Evolutionary conservation across 1,140 invertebrate species (phyloP), one percentile per base, ranked within the genome.

Genomic region (Melanaphis sacchari): DNA sequence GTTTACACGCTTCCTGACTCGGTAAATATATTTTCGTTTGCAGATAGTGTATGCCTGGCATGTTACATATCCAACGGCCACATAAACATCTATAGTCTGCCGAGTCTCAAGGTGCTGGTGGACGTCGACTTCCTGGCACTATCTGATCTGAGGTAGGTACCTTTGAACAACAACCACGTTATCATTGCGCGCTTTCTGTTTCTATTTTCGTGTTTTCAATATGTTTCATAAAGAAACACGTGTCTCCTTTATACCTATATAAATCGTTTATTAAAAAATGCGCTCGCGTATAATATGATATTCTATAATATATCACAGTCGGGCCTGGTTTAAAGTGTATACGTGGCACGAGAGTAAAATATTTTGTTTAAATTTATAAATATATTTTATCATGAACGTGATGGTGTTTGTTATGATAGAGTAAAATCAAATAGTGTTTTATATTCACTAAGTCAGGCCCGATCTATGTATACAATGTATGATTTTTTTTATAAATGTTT

Each of bases 51-150:
- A 94, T 99, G 98, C 95, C 96, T 99, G 94, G 97, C 98, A 91
- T 98, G 98, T 95, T 99, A 99, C 96, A 96, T 99, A 94, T 99
- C 98, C 90, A 99, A 97, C 95, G 98, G 99, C 93, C 98, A 98
- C 95, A 96, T 99, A 94, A 97, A 97, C 94, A 97, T 98, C 87
- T 99, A 98, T 96, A 99, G 98, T 96, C 96, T 99, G 95, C 99
- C 99, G 89, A 99, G 98, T 95, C 96, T 99, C 94, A 97, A 98
- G 95, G 97, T 97, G 94, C 96, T 99, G 88, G 96, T 99, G 94
- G 98, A 99, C 96, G 97, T 98, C 90, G 98, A 99, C 95, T 99
- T 99, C 96, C 96, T 99, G 94, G 98, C 98, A 94, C 96, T 99
- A 94, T 97, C 97, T 93, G 98, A 99, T 95, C 96, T 99, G 95